These are phyloP conservation scores for Anthopleura xanthogrammica DNA, from an alignment of 92 coral and sea anemone species.

Conservation along the genomic window DNA sequence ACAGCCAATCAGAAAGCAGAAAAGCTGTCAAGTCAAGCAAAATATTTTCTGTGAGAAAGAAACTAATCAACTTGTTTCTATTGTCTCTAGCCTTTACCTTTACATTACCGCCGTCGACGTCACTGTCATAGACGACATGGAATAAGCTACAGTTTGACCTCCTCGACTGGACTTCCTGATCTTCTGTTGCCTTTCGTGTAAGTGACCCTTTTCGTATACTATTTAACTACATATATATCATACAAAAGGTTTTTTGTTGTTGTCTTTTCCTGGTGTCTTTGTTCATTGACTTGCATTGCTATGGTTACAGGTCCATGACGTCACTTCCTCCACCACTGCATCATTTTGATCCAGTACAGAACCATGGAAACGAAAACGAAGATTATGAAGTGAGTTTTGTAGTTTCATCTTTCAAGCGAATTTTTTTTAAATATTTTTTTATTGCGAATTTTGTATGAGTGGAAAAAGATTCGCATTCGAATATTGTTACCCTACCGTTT, in stretches of 20 bases:
- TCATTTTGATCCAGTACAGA: constrained; percentile 78
- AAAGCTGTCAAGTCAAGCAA: too few species aligned
- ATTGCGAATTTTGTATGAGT: too few species aligned
- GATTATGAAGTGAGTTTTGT: constrained; percentile 78
- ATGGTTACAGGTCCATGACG: constrained; percentile 61
- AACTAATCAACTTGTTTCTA: not conserved
- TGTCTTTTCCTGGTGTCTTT: not conserved
- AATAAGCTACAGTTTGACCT: constrained; percentile 23
- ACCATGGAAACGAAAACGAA: constrained; percentile 67
- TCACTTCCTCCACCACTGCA: constrained; percentile 83
- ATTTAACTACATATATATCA: not conserved
- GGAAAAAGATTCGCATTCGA: too few species aligned
- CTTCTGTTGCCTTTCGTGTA: constrained; percentile 86
- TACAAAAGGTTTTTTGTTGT: too few species aligned
- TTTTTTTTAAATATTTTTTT: too few species aligned
- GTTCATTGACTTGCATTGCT: not conserved
- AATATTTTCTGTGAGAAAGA: not conserved
- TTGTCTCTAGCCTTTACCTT: constrained; percentile 33
- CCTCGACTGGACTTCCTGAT: constrained; percentile 52
- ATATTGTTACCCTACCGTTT: too few species aligned
- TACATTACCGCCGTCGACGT: constrained; percentile 49
- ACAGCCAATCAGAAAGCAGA: too few species aligned
- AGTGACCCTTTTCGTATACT: constrained; percentile 24
- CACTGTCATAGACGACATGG: constrained; percentile 26
- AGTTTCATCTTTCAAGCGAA: not conserved